These are phyloP conservation scores for Microcebus ravelobensis DNA, from an alignment of 2,113 vertebrate genomes.

Conservation along the genomic window DNA sequence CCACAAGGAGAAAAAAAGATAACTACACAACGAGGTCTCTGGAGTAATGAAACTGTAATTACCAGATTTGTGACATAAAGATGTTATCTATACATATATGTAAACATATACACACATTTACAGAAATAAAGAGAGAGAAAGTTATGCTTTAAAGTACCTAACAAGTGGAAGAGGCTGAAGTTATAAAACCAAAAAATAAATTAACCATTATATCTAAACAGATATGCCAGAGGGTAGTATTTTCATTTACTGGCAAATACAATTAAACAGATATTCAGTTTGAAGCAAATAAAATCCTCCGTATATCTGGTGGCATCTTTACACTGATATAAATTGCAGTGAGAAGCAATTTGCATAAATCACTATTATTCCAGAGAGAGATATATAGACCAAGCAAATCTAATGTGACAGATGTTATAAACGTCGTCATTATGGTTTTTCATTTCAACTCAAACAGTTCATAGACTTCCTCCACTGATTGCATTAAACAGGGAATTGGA, in stretches of 20 bases:
- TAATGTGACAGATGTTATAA: slow-evolving; percentile 82
- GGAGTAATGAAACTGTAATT: slow-evolving; percentile 24
- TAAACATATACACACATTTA: not conserved
- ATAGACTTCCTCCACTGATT: slow-evolving; percentile 71
- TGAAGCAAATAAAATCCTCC: slow-evolving; percentile 81
- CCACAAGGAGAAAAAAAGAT: not conserved
- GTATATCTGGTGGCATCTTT: slow-evolving; percentile 78
- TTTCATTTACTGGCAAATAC: slow-evolving; percentile 81
- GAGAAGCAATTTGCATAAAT: slow-evolving; percentile 83
- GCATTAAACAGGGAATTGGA: slow-evolving; percentile 17
- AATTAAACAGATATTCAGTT: slow-evolving; percentile 81
- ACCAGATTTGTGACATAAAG: slow-evolving; percentile 34
- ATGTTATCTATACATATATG: not conserved
- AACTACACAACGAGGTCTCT: not conserved
- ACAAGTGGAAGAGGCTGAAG: slow-evolving; percentile 36
- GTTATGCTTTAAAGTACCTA: slow-evolving; percentile 51
- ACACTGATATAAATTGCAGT: slow-evolving; percentile 74
- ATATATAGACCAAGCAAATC: slow-evolving; percentile 70
- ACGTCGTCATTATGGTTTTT: slow-evolving; percentile 79
- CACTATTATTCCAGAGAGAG: slow-evolving; percentile 70
- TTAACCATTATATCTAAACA: slow-evolving; percentile 73
- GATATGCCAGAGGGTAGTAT: slow-evolving; percentile 72
- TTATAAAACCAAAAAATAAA: slow-evolving; percentile 67
- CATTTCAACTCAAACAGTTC: slow-evolving; percentile 78
- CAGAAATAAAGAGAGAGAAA: not conserved